A percentile compares a stretch with the other conserved stretches of the same genome.
These are phyloP conservation scores for Daboia siamensis DNA, from an alignment of 2,113 vertebrate species.

Conservation along the genomic window DNA sequence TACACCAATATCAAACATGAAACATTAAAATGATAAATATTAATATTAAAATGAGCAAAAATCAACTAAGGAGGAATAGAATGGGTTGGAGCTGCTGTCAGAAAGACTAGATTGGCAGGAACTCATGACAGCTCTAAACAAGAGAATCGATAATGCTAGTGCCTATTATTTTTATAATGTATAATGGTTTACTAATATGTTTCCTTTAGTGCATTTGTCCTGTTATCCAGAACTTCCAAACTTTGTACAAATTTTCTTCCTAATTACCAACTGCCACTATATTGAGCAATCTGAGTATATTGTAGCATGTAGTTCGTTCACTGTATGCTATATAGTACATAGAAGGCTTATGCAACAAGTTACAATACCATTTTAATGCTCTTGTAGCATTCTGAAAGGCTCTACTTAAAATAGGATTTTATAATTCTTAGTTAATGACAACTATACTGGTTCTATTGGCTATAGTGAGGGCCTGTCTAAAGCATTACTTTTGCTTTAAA, in stretches of 20 bases:
- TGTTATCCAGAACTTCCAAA: background rate
- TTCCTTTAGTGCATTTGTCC: background rate
- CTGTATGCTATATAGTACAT: background rate
- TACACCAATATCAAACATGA: no score
- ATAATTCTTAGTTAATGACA: background rate
- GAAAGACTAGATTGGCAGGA: background rate
- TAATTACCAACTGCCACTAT: background rate
- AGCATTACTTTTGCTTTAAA: background rate
- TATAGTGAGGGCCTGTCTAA: background rate
- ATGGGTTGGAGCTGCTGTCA: background rate
- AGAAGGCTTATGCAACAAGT: background rate
- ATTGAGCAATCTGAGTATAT: background rate
- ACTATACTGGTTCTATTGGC: background rate
- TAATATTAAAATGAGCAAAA: background rate
- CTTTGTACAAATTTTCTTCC: background rate
- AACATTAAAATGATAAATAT: background rate
- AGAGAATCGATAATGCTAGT: background rate
- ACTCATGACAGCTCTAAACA: background rate
- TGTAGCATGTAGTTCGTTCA: background rate
- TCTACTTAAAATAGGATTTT: background rate
- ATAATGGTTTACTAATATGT: background rate
- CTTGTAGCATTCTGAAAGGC: background rate
- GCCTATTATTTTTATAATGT: background rate
- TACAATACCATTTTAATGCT: background rate
- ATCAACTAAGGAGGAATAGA: background rate